Base-by-base conservation (phyloP, 2,888 invertebrate species). In the Caenorhabditis sulstoni region DNA sequence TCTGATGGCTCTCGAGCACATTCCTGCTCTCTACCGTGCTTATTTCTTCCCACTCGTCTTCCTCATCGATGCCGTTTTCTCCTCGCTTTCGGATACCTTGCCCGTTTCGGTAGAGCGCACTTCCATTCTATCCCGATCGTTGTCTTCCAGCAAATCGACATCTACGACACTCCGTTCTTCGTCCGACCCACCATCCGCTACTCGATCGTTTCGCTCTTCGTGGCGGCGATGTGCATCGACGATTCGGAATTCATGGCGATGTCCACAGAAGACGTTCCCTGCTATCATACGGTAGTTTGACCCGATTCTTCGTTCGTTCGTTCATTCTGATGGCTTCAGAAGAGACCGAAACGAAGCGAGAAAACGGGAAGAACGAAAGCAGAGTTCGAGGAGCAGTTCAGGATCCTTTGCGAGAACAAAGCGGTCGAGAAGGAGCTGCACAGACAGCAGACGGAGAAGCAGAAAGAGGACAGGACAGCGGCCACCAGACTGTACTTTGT, bases 21-120 rank as follows among this genome's bases (percentile, higher is more conserved):
- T 71, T 55, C 71, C 71, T 20, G 8, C 71, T 0, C 44, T 71
- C 18, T 62, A 71, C 61, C 71, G 71, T 23, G 53, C 71, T 0
- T 62, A 41, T n/a, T 20, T 55, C 14, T 71, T 55, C 16, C 71
- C 71, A 14, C 4, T 55, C 3, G 62, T 71, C 8, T 62, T 62
- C 53, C 16, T 67, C 16, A n/a, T 49, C 16, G 58, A 58, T 50
- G 20, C 66, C 0, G 12, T 57, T 1, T 8, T 37, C 3, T 4
- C 37, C 4, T 18, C 37, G 9, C 12, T 49, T 11, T 35, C 49
- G 0, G 57, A 66, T 37, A 18, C 66, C 4, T 57, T 18, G 18
- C 41, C 57, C 8, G 41, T 16, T 11, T 14, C 41, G 41, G 41
- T 41, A 41, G 29, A 29, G 29, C 29, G 29, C 29, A 29, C 29